Percentiles rank a stretch among this genome's conserved stretches.
These are phyloP conservation scores for Orthonyx spaldingii DNA, from an alignment of 2,113 vertebrate genomes.

Conservation along the genomic window DNA sequence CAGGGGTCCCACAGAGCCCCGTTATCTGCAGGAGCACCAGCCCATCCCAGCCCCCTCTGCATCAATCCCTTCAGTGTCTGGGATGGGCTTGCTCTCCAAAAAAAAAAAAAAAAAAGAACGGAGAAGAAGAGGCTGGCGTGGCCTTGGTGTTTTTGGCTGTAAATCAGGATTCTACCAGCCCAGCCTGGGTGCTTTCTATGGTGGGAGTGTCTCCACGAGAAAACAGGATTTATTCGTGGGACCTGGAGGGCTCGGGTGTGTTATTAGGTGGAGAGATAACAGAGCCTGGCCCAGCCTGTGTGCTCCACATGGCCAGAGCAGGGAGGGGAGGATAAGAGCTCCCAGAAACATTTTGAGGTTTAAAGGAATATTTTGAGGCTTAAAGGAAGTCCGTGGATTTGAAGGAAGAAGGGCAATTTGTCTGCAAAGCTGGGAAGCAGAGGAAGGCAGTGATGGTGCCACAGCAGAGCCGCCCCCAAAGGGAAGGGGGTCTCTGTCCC, in stretches of 20 bases:
- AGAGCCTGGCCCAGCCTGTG: fast-evolving
- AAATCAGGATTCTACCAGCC: neutral
- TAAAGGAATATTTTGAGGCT: neutral
- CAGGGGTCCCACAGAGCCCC: neutral
- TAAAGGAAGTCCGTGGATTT: neutral
- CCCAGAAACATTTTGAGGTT: neutral
- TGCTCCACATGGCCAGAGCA: fast-evolving
- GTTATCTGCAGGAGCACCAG: neutral
- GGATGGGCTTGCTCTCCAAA: neutral
- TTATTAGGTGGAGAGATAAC: neutral
- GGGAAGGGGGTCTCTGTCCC: neutral
- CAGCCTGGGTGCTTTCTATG: neutral
- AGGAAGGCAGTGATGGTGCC: neutral
- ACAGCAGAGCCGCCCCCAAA: neutral
- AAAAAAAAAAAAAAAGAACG: too few relatives aligned
- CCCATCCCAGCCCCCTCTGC: neutral
- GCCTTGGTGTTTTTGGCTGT: neutral
- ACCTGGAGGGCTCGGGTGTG: neutral
- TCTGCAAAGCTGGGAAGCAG: neutral
- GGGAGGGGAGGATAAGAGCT: neutral
- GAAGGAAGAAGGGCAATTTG: neutral
- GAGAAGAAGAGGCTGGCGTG: neutral
- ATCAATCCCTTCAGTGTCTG: neutral
- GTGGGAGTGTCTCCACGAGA: constrained; percentile 12
- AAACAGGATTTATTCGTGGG: neutral